These are phyloP conservation scores for Leptinotarsa defecta DNA, from an alignment of 1,140 invertebrate species.

Conservation along the genomic window DNA sequence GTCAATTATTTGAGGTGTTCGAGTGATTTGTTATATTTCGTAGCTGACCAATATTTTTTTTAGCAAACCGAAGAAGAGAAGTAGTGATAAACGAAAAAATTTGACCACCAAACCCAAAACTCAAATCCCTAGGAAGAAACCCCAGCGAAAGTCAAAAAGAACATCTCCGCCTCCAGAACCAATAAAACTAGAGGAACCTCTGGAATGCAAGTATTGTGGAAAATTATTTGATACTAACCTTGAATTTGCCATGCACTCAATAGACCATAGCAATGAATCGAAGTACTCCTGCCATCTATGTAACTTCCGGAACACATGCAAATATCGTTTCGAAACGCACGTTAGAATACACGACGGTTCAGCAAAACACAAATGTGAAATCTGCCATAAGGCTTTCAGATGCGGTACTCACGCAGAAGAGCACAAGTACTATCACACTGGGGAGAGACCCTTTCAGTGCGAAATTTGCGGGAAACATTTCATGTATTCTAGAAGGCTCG, in stretches of 20 bases:
- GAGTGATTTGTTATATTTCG: neutral
- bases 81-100: neutral
- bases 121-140: neutral
- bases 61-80: neutral
- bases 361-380: conserved; percentile 42
- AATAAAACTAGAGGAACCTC: conserved; percentile 35
- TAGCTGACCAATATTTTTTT: neutral
- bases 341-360: conserved; percentile 35
- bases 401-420: neutral
- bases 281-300: conserved; percentile 56
- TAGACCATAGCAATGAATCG: conserved; percentile 48
- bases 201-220: conserved; percentile 49
- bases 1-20: too few species aligned
- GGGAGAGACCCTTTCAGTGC: conserved; percentile 55
- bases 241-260: conserved; percentile 48
- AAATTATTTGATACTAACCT: conserved; percentile 47
- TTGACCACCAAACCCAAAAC: neutral
- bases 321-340: conserved; percentile 54
- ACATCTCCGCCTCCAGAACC: neutral
- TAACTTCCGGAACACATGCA: conserved; percentile 55
- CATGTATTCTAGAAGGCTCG: conserved; percentile 52
- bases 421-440: conserved; percentile 54
- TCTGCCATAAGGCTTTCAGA: conserved; percentile 47
- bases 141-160: neutral
- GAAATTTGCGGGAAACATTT: conserved; percentile 64